Conservation (phyloP, 2,888 invertebrate genomes). For the Brachycybe producta region DNA sequence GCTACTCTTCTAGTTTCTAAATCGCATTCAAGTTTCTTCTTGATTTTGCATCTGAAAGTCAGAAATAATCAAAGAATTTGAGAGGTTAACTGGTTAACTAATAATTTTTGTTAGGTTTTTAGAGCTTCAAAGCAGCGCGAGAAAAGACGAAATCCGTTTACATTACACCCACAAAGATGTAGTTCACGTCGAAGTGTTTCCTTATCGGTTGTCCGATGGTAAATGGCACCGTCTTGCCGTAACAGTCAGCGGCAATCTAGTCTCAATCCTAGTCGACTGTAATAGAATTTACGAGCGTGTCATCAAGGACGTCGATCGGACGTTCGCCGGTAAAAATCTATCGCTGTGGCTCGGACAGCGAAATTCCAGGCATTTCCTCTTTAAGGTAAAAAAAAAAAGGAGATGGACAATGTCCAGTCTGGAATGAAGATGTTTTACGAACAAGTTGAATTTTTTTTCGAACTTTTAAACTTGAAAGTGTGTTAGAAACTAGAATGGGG, state of each 20-base stretch:
- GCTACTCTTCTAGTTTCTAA: too few species aligned
- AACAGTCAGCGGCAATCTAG: slow-evolving; percentile 61
- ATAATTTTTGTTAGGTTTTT: slow-evolving; percentile 57
- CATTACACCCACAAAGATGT: slow-evolving; percentile 45
- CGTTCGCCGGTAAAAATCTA: slow-evolving; percentile 41
- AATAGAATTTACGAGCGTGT: slow-evolving; percentile 68
- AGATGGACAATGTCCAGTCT: too few species aligned
- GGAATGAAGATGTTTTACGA: too few species aligned
- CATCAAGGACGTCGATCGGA: slow-evolving; percentile 46
- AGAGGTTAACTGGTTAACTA: too few species aligned
- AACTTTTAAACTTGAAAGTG: too few species aligned
- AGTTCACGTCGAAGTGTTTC: slow-evolving; percentile 71
- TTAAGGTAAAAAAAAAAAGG: slow-evolving; percentile 68
- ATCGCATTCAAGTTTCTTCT: too few species aligned
- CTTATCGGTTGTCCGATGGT: slow-evolving; percentile 72
- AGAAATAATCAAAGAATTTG: too few species aligned
- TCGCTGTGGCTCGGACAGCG: slow-evolving; percentile 79
- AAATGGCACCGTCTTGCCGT: slow-evolving; percentile 75
- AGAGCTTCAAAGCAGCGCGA: slow-evolving; percentile 81
- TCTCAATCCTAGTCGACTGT: slow-evolving; percentile 75
- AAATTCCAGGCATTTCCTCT: slow-evolving; percentile 68
- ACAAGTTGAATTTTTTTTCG: too few species aligned
- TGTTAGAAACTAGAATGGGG: too few species aligned
- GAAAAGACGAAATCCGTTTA: slow-evolving; percentile 70
- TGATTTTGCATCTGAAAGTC: too few species aligned